A percentile compares a stretch with the other conserved stretches of the same genome.
These are phyloP conservation scores for Hesperophylax magnus DNA, from an alignment of 1,140 invertebrate species.

Conservation along the genomic window DNA sequence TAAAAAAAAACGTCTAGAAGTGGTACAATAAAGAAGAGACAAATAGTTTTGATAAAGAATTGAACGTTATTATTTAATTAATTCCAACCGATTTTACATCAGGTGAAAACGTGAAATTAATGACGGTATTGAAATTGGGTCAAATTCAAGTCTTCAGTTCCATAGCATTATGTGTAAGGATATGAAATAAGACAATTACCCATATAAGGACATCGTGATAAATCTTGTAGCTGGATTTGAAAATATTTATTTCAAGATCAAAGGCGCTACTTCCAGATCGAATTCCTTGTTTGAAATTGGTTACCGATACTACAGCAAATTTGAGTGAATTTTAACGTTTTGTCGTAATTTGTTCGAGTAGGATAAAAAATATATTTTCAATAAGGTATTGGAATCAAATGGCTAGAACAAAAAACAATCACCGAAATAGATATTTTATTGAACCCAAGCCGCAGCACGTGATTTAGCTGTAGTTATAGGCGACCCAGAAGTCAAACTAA, in stretches of 20 bases:
- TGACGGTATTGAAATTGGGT: too few relatives aligned
- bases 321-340: not conserved
- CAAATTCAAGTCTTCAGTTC: too few relatives aligned
- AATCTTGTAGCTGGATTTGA: not conserved
- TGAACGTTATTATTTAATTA: too few relatives aligned
- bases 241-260: not conserved
- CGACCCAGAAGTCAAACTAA: not conserved
- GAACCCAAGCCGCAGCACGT: not conserved
- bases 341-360: constrained; percentile 7
- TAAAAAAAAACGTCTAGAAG: too few relatives aligned
- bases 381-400: constrained; percentile 3
- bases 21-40: too few relatives aligned
- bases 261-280: not conserved
- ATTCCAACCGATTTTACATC: too few relatives aligned
- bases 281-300: not conserved
- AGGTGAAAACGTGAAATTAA: too few relatives aligned
- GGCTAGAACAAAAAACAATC: constrained; percentile 13
- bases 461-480: not conserved
- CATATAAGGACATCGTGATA: too few relatives aligned
- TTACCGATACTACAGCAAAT: not conserved
- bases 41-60: too few relatives aligned
- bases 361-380: constrained; percentile 11
- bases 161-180: too few relatives aligned
- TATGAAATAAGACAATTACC: too few relatives aligned
- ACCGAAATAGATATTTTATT: not conserved